Evolutionary conservation across 2,797 vertebrate species (phyloP).

Genomic region (Tauraco hartlaubi): DNA sequence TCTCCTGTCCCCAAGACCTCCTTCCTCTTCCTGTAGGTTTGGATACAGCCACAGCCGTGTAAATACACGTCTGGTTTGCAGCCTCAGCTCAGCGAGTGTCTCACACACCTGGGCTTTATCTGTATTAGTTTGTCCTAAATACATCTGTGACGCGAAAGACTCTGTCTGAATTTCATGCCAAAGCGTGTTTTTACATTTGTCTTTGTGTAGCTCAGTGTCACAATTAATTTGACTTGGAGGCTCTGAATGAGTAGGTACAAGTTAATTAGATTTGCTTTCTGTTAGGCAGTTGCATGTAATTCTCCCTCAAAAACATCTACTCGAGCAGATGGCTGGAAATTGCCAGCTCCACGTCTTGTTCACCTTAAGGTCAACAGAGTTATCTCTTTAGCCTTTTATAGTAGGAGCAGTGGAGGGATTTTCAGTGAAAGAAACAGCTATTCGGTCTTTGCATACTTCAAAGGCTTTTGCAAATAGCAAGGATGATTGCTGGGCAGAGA

Average conservation of each 20-base stretch:
- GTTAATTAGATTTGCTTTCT: conserved; percentile 58
- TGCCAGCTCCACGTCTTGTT: conserved; percentile 1
- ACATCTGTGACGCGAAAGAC: background rate
- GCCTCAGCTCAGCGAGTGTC: background rate
- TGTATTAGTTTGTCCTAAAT: background rate
- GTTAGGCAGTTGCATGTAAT: conserved; percentile 12
- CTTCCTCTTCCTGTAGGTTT: background rate
- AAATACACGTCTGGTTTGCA: background rate
- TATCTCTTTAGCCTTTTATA: conserved; percentile 6
- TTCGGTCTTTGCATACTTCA: background rate
- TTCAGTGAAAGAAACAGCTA: background rate
- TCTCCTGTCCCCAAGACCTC: background rate
- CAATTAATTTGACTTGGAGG: conserved; percentile 47
- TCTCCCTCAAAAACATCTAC: conserved; percentile 20
- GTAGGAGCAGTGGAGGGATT: background rate
- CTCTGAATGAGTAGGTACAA: conserved; percentile 39
- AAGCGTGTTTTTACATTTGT: conserved; percentile 49
- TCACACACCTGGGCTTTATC: background rate
- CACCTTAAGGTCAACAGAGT: conserved; percentile 41
- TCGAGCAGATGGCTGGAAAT: background rate
- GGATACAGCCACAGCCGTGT: background rate
- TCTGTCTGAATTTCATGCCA: conserved; percentile 42
- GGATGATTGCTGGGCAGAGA: background rate
- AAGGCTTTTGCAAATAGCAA: background rate
- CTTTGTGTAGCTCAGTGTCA: conserved; percentile 38